Evolutionary conservation across 2,113 vertebrate genomes (phyloP).

Genomic region (Pollachius pollachius): DNA sequence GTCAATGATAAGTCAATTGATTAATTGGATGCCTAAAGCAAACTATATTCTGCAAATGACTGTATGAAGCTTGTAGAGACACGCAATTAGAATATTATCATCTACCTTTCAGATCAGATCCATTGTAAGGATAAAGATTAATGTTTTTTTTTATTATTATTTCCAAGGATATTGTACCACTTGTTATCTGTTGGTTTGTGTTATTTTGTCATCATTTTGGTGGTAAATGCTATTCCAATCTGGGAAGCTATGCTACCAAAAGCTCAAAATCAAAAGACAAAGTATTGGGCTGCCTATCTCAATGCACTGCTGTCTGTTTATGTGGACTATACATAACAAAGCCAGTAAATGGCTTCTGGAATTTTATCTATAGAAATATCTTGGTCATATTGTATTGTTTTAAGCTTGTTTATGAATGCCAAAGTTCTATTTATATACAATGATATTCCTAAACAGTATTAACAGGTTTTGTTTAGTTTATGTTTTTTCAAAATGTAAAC

Average conservation of each 20-base stretch:
- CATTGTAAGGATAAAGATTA: background rate
- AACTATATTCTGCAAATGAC: no score
- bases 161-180: no score
- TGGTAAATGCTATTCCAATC: no score
- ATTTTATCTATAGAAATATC: constrained; percentile 54
- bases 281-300: constrained; percentile 44
- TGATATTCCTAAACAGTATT: constrained; percentile 74
- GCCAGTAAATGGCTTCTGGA: constrained; percentile 83
- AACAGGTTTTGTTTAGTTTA: constrained; percentile 76
- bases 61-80: no score
- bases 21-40: no score
- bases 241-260: no score
- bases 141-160: no score
- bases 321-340: constrained; percentile 55
- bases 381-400: constrained; percentile 67
- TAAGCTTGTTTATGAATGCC: constrained; percentile 87
- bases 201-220: no score
- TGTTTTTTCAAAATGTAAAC: constrained; percentile 55
- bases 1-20: no score
- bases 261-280: no score
- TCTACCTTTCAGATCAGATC: background rate
- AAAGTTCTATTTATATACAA: constrained; percentile 93
- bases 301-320: constrained; percentile 76
- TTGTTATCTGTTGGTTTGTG: no score
- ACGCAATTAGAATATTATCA: no score